Conservation (phyloP, 1,140 invertebrate species). For the Nephotettix cincticeps region DNA sequence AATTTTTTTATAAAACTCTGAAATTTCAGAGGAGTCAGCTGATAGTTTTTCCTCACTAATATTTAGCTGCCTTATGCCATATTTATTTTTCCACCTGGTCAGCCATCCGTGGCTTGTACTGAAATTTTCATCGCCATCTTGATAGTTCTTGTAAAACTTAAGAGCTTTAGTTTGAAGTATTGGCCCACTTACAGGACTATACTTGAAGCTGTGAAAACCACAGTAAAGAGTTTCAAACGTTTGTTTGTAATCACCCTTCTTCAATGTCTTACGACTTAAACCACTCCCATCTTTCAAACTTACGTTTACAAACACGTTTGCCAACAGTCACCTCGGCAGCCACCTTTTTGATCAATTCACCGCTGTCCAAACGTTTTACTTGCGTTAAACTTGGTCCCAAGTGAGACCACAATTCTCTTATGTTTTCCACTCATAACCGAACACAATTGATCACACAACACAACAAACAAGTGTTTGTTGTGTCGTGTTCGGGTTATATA, state of each 20-base stretch:
- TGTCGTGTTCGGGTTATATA: too few relatives aligned
- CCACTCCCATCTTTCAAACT: neutral
- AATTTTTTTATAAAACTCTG: slow-evolving; percentile 1
- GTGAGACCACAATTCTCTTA: too few relatives aligned
- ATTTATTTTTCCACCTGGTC: slow-evolving; percentile 17
- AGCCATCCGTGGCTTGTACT: slow-evolving; percentile 16
- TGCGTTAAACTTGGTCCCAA: too few relatives aligned
- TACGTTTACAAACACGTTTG: too few relatives aligned
- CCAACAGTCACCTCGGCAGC: too few relatives aligned
- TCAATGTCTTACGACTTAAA: neutral
- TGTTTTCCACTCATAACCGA: too few relatives aligned
- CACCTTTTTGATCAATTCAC: too few relatives aligned
- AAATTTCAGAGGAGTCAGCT: neutral
- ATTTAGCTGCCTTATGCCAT: slow-evolving; percentile 39
- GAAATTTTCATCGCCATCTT: slow-evolving; percentile 5
- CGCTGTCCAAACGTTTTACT: too few relatives aligned
- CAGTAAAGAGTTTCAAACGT: neutral
- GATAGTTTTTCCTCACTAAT: slow-evolving; percentile 31
- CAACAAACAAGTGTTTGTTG: too few relatives aligned
- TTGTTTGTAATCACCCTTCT: neutral
- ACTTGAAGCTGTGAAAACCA: neutral
- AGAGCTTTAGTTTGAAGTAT: neutral
- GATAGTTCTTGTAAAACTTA: slow-evolving; percentile 23
- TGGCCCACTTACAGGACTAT: neutral
- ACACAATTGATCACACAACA: too few relatives aligned